phyloP scores from a whole-genome alignment of 2,113 vertebrate species.

The Cromileptes altivelis region DNA sequence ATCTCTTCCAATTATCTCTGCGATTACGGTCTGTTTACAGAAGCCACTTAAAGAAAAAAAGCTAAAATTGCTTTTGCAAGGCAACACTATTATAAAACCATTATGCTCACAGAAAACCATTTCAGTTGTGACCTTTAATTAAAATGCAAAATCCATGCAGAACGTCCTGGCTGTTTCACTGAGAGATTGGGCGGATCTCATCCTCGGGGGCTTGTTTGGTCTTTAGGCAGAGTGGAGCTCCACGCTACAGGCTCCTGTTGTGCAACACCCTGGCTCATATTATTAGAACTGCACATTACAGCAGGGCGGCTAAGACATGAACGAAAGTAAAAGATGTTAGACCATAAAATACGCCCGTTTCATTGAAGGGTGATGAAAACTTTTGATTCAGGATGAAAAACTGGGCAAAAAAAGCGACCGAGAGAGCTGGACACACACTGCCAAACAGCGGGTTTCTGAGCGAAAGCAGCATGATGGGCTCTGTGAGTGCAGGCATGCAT shows the following conservation, averaged over 20 bases:
- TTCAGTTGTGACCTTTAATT: conserved; percentile 64
- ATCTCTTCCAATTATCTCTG: conserved; percentile 34
- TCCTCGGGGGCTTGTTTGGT: conserved; percentile 56
- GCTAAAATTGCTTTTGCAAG: conserved; percentile 19
- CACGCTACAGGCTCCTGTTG: conserved; percentile 36
- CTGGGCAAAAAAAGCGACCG: not conserved
- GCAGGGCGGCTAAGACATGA: conserved; percentile 7
- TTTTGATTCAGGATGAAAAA: conserved; percentile 28
- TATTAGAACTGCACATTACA: conserved; percentile 62
- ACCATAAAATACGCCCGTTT: conserved; percentile 19
- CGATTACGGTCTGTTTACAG: conserved; percentile 34
- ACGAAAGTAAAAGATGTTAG: conserved; percentile 15
- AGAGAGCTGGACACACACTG: conserved; percentile 11
- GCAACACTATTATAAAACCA: conserved; percentile 48
- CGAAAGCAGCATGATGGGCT: conserved; percentile 20
- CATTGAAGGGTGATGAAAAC: conserved; percentile 12
- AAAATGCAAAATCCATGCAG: conserved; percentile 46
- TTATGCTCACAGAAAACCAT: conserved; percentile 41
- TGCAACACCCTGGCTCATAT: conserved; percentile 38
- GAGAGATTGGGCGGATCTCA: conserved; percentile 20
- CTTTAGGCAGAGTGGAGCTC: conserved; percentile 47
- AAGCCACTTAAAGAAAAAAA: conserved; percentile 25
- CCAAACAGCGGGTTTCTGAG: conserved; percentile 18
- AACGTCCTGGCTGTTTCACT: conserved; percentile 28
- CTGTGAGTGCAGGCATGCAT: conserved; percentile 1